phyloP scores from a whole-genome alignment of 2,113 vertebrate genomes.

The Corynorhinus townsendii region DNA sequence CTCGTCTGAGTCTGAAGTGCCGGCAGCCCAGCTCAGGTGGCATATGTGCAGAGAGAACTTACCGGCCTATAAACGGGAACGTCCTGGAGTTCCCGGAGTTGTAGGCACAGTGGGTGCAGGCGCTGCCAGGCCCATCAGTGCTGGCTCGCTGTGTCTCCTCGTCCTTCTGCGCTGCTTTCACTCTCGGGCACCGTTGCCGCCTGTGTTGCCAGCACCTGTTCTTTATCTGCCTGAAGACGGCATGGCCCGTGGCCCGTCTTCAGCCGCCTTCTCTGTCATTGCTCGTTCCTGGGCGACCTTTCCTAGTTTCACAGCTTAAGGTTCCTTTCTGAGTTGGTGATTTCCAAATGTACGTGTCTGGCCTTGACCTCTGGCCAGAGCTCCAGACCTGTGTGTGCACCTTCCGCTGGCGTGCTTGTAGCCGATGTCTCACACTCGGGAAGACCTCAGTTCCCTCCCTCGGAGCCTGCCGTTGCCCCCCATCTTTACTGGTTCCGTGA shows the following conservation, averaged over 20 bases:
- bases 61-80: rapidly evolving
- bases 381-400: neutral
- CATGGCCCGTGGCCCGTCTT: neutral
- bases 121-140: rapidly evolving
- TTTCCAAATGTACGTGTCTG: neutral
- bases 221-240: neutral
- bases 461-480: neutral
- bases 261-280: neutral
- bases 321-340: neutral
- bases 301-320: neutral
- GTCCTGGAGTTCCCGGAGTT: neutral
- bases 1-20: neutral
- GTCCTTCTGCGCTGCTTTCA: no score
- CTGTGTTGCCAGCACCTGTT: neutral
- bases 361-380: neutral
- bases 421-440: rapidly evolving
- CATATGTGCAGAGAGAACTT: no score
- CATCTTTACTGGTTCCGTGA: no score
- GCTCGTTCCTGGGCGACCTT: neutral
- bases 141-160: no score
- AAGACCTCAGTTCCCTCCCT: no score
- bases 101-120: neutral
- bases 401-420: neutral
- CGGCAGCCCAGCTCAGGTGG: neutral
- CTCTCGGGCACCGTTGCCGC: neutral